phyloP scores from a whole-genome alignment of 2,888 invertebrate species.

The Meganola albula region DNA sequence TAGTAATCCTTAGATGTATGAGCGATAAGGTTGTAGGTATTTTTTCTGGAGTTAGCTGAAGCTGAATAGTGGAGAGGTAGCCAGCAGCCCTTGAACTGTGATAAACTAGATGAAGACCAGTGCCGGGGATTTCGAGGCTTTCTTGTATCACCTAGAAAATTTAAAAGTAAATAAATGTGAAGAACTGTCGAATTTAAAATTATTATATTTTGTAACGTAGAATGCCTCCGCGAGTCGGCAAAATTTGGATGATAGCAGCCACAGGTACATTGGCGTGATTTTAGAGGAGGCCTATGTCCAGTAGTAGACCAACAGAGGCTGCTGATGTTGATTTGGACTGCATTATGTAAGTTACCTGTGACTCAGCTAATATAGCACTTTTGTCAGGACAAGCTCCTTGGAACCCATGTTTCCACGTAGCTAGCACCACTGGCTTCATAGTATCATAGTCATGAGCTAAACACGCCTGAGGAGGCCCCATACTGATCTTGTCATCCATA shows the following conservation, averaged over 20 bases:
- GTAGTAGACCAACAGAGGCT: too few relatives aligned
- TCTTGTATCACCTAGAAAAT: constrained; percentile 90
- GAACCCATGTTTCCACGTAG: constrained; percentile 96
- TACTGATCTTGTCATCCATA: constrained; percentile 85
- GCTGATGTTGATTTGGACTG: too few relatives aligned
- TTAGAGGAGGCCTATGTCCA: too few relatives aligned
- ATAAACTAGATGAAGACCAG: constrained; percentile 96
- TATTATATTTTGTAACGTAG: too few relatives aligned
- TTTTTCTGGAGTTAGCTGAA: constrained; percentile 91
- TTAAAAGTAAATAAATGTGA: neutral
- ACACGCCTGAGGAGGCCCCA: constrained; percentile 86
- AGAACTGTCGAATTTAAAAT: too few relatives aligned
- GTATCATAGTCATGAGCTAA: constrained; percentile 92
- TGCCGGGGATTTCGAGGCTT: constrained; percentile 95
- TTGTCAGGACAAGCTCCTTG: constrained; percentile 96
- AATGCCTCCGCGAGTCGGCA: too few relatives aligned
- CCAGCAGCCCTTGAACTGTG: constrained; percentile 96
- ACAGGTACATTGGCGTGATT: too few relatives aligned
- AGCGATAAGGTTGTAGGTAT: constrained; percentile 88
- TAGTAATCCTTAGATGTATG: constrained; percentile 95
- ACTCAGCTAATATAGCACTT: constrained; percentile 92
- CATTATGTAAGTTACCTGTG: constrained; percentile 80
- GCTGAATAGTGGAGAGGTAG: constrained; percentile 93
- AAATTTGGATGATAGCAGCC: too few relatives aligned
- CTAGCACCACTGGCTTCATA: constrained; percentile 95